Evolutionary conservation across 2,888 invertebrate genomes (phyloP), one percentile per base, ranked within the genome.

Genomic region (Metacarcinus magister): DNA sequence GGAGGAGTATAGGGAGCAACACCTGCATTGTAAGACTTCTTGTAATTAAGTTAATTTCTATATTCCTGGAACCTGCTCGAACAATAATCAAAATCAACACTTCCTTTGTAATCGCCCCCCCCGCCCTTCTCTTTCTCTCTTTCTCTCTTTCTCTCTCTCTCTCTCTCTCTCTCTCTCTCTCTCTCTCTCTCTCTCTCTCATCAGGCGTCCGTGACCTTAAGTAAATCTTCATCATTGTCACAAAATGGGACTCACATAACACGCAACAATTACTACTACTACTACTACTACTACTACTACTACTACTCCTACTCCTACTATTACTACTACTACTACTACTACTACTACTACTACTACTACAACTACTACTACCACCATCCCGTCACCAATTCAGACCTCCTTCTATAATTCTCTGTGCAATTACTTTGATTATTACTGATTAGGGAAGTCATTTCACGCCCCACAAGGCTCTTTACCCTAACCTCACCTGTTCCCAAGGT

Each of bases 301-400:
- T 32, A 82, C 82, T 32, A 82, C 82, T 32, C 28, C 82, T 32
- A 82, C 32, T 32, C 28, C 82, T 32, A 67, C 82, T 23, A 82
- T 8, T 82, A 82, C 32, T 82, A 32, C 32, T 82, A 82, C 82
- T 82, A 82, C 10, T 32, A 32, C 82, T 82, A 82, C 82, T 32
- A 82, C 82, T 82, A 82, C 32, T 82, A 82, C 82, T 82, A 82
- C 32, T 82, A 82, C 82, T 82, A 67, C 82, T 67, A 82, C 28
- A 7, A 82, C 82, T 13, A 82, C 82, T 32, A 82, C 32, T 8
- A 82, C 32, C 32, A 82, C 28, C 82, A 28, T 23, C 82, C 2
- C 82, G 8, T 32, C 28, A 8, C 4, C 10, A 67, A 2, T 67
- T n/a, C 23, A 67, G 23, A 32, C 32, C 32, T 28, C 32, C 32